Conservation (phyloP, 2,113 vertebrate species). For the Crotophaga sulcirostris region DNA sequence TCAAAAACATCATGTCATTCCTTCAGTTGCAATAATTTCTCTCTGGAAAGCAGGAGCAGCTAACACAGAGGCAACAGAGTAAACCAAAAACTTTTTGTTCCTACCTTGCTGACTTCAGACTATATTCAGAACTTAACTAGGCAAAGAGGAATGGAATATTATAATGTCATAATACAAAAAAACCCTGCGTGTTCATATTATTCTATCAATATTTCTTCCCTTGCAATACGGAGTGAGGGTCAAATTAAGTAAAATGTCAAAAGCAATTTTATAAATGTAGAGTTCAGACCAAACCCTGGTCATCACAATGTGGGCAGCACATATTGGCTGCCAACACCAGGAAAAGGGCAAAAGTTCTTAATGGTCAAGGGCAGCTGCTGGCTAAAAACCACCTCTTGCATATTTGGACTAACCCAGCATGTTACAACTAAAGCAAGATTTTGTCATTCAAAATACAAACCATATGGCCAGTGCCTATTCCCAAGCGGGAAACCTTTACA, state of each 20-base stretch:
- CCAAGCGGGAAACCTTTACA: background rate
- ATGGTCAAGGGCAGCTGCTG: background rate
- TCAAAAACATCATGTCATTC: background rate
- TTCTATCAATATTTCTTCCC: background rate
- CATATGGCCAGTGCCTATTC: background rate
- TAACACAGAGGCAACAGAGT: background rate
- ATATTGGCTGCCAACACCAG: rapidly evolving
- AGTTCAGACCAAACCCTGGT: background rate
- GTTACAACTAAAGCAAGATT: background rate
- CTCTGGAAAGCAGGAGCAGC: background rate
- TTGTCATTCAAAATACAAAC: background rate
- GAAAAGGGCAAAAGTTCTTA: background rate
- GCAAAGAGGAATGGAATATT: background rate
- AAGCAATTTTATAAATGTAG: background rate
- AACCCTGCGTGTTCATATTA: background rate
- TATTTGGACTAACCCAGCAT: background rate
- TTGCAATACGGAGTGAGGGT: background rate
- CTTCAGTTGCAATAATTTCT: background rate
- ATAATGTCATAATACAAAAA: background rate
- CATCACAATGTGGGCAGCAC: rapidly evolving
- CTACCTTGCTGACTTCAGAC: background rate
- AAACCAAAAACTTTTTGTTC: background rate
- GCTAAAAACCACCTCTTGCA: background rate
- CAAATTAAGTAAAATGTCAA: background rate
- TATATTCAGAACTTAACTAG: background rate